phyloP scores from a whole-genome alignment of 2,797 vertebrate genomes.

The Champsocephalus esox region DNA sequence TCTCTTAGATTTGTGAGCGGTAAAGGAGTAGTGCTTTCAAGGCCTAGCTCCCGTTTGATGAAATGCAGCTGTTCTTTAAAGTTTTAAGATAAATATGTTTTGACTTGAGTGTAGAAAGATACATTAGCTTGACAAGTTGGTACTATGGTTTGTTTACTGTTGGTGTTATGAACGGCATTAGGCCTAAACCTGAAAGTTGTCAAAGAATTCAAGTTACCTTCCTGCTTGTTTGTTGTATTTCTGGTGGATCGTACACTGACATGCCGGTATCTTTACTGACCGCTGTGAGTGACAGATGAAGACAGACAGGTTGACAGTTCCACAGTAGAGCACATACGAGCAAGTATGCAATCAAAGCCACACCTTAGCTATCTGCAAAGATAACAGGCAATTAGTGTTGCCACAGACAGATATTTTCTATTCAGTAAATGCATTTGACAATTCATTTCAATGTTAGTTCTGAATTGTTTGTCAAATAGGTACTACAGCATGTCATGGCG shows the following conservation, averaged over 20 bases:
- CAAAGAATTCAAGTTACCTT: constrained; percentile 43
- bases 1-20: constrained; percentile 73
- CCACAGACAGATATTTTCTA: constrained; percentile 12
- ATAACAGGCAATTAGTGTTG: constrained; percentile 62
- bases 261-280: constrained; percentile 50
- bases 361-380: constrained; percentile 42
- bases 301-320: constrained; percentile 47
- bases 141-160: constrained; percentile 68
- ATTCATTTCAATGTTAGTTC: constrained; percentile 23
- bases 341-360: constrained; percentile 55
- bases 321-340: constrained; percentile 18
- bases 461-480: constrained; percentile 34
- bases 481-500: not conserved
- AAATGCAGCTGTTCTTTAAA: constrained; percentile 76
- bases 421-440: constrained; percentile 26
- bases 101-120: constrained; percentile 66
- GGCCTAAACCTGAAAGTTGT: constrained; percentile 40
- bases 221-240: constrained; percentile 29
- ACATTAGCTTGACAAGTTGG: constrained; percentile 74
- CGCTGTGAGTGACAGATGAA: constrained; percentile 52
- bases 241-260: constrained; percentile 28
- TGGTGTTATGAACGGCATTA: constrained; percentile 36
- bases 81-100: constrained; percentile 83
- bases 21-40: constrained; percentile 71
- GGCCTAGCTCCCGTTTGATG: constrained; percentile 78